Base-by-base conservation (phyloP, 1,140 invertebrate species). In the Pygmarrhopalites habei region DNA sequence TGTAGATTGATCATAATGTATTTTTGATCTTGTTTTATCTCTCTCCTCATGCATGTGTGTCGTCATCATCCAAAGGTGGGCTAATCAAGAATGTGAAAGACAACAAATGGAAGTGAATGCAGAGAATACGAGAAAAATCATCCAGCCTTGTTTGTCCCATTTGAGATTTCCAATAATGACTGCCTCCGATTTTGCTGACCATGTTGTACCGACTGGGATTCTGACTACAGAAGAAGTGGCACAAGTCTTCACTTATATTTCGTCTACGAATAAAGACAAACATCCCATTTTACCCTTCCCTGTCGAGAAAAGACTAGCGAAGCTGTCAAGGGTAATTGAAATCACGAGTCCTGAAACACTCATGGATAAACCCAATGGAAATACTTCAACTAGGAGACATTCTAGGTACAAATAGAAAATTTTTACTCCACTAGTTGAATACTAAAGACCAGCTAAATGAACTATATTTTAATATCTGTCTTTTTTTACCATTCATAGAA, bases 91-190 rank as follows among this genome's bases (percentile, higher is more conserved):
- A 75, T 92, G 89, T 73, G 72, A 76, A 12, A 77, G 87, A 21
- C 80, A 84, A 44, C 82, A 84, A 62, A 63, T 89, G 26, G 77
- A 83, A 1, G 74, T 83, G 0, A 86, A 81, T n/a, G 79, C 84
- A 0, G 83, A 84, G 63, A 89, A 90, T 75, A 83, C 87, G 71
- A 75, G 88, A 64, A 74, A 77, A 53, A 83, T 89, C 1, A 75
- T 92, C 0, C 85, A 84, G 0, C 72, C 79, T 53, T 84, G 86
- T 17, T 78, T 92, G 46, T 79, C 82, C 39, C 78, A 90, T 1
- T 85, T 94, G 64, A 78, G 91, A 28, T 94, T 91, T 75, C 89
- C 90, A 2, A 75, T 92, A 2, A 93, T 94, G 89, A 86, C 84
- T 1, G 84, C 90, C 1, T 86, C 91, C 73, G 90, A 93, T 75